Base-by-base conservation (phyloP, 2,113 vertebrate species). In the Hystrix brachyura region DNA sequence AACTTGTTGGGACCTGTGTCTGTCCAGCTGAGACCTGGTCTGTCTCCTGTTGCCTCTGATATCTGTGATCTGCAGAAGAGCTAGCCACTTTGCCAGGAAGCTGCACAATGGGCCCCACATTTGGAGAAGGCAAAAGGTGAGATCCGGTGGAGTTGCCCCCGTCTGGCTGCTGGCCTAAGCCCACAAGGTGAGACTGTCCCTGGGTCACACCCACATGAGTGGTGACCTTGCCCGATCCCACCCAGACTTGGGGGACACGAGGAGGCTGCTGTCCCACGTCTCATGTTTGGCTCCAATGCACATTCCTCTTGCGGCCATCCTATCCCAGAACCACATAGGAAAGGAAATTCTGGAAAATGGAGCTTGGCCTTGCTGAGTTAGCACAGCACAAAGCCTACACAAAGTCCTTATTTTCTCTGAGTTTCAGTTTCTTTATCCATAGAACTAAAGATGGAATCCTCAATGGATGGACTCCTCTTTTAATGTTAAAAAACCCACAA, bases 41-140 rank as follows among this genome's bases (percentile, higher is more conserved):
- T 18, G 21, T 87, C 74, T 92, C 51, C 32, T 0, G 0, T 27
- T 72, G 65, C 76, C 74, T 87, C 74, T 6, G 12, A 3, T 9
- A 4, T 0, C 0, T 67, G 46, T 62, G 46, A 23, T 17, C 4
- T 7, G 67, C 29, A 25, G 82, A 91, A 71, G 32, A 60, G 23
- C 53, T 18, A 38, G 25, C 34, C 0, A 0, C 43, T 48, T 69
- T 5, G 1, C 34, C 62, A 5, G 1, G 14, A 9, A 1, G 4
- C 32, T 74, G 55, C 9, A 27, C 38, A 57, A 51, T 17, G 19
- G 43, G 19, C 38, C 3, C 65, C 4, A 19, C 90, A 67, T 43
- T 21, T 17, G 2, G 94, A 53, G 82, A 88, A 51, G 48, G 71
- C 34, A 21, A 60, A 88, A 43, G 60, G 69, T 78, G 83, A 57